Conservation (phyloP, 2,888 invertebrate genomes). For the Hartigia nigra region DNA sequence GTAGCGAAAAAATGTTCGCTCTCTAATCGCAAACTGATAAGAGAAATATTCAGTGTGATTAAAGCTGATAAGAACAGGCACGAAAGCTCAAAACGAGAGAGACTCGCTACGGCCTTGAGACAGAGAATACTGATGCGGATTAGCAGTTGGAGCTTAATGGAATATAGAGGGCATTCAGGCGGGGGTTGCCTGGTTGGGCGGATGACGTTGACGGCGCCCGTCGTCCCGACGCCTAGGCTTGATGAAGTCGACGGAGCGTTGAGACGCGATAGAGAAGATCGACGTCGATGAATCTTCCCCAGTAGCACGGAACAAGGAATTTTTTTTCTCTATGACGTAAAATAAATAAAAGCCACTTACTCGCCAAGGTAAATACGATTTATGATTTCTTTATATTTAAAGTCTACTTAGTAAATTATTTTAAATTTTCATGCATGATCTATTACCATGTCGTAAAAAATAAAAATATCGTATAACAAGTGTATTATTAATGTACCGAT, state of each 20-base stretch:
- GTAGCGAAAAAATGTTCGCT: not conserved
- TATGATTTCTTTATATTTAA: not conserved
- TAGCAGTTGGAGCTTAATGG: not conserved
- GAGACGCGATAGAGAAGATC: not conserved
- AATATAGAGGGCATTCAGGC: not conserved
- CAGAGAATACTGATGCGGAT: constrained; percentile 3
- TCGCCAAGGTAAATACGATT: not conserved
- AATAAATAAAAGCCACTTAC: not conserved
- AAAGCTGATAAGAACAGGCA: not conserved
- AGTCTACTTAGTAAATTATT: not conserved
- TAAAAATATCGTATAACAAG: not conserved
- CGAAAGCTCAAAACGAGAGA: not conserved
- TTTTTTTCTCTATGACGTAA: not conserved
- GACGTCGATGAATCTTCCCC: not conserved
- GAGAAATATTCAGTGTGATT: not conserved
- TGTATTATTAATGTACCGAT: not conserved
- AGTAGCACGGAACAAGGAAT: not conserved
- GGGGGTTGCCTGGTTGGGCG: not conserved
- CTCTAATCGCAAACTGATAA: not conserved
- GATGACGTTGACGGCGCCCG: constrained; percentile 6
- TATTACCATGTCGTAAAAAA: not conserved
- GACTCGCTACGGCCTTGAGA: not conserved
- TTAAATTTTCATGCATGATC: not conserved
- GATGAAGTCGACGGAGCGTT: not conserved
- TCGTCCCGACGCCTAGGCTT: constrained; percentile 3